Conservation (phyloP, 2,888 invertebrate species). For the Patella depressa region DNA sequence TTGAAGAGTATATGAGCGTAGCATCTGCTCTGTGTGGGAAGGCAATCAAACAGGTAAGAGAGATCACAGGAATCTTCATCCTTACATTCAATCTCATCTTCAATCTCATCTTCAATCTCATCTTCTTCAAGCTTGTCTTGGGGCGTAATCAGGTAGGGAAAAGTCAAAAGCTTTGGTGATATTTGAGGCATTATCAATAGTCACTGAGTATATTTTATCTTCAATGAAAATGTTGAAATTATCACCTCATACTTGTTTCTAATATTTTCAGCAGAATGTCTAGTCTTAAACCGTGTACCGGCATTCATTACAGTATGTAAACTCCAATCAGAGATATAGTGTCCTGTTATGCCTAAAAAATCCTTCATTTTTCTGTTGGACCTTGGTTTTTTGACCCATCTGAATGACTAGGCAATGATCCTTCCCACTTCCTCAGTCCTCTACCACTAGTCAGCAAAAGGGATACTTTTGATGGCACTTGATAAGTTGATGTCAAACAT, state of each 20-base stretch:
- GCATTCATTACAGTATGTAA: background rate
- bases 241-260: background rate
- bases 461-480: no score
- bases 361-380: background rate
- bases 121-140: background rate
- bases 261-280: background rate
- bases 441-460: no score
- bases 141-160: no score
- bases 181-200: background rate
- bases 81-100: background rate
- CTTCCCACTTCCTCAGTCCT: no score
- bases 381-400: no score
- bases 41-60: no score
- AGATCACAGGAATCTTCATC: no score
- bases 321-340: background rate
- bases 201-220: background rate
- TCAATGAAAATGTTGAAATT: background rate
- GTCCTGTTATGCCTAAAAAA: background rate
- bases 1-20: no score
- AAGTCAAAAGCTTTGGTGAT: background rate
- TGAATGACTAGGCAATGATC: no score
- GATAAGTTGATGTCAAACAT: no score
- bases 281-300: background rate
- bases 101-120: background rate
- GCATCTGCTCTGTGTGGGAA: no score